These are phyloP conservation scores for Amphipoea lucens DNA, from an alignment of 2,888 invertebrate genomes.

Conservation along the genomic window DNA sequence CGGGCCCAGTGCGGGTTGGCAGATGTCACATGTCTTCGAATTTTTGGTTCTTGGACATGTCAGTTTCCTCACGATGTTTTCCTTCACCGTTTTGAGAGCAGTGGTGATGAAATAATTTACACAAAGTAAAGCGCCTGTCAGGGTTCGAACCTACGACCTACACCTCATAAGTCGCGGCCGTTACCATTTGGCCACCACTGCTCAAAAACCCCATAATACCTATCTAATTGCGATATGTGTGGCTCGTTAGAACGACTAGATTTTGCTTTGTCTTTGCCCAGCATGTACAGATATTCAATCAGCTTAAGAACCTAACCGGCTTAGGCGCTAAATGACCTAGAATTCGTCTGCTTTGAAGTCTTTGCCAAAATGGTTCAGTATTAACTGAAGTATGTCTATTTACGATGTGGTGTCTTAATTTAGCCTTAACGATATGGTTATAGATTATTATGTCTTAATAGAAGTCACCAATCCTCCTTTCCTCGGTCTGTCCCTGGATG, in stretches of 20 bases:
- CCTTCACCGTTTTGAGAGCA: too few relatives aligned
- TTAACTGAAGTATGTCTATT: neutral
- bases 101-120: too few relatives aligned
- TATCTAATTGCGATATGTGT: neutral
- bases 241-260: neutral
- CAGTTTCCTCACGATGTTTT: too few relatives aligned
- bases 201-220: neutral
- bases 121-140: too few relatives aligned
- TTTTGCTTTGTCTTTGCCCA: conserved; percentile 8
- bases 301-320: conserved; percentile 36
- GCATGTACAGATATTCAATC: conserved; percentile 38
- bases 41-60: too few relatives aligned
- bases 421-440: neutral
- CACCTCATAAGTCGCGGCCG: too few relatives aligned
- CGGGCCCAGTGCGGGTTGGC: too few relatives aligned
- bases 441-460: neutral
- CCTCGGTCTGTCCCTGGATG: neutral
- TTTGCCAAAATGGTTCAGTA: conserved; percentile 10
- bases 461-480: neutral
- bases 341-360: conserved; percentile 5
- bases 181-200: too few relatives aligned
- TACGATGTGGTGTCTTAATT: neutral
- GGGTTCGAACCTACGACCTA: too few relatives aligned
- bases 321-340: conserved; percentile 26
- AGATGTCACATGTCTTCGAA: too few relatives aligned